Evolutionary conservation across 2,797 vertebrate genomes (phyloP).

Genomic region (Thaleichthys pacificus): DNA sequence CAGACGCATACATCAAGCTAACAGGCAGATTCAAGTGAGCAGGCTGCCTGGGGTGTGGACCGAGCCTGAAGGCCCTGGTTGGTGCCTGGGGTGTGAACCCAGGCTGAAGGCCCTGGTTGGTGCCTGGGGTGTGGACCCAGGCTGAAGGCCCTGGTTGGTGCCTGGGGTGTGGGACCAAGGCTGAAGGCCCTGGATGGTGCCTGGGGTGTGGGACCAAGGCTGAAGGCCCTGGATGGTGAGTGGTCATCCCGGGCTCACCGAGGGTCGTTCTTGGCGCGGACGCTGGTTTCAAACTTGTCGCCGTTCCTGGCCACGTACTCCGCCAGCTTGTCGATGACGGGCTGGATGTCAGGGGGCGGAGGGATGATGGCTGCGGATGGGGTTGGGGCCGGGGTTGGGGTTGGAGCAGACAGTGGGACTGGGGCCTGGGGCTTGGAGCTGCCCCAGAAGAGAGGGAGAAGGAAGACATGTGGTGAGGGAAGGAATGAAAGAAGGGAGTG

Average conservation of each 20-base stretch:
- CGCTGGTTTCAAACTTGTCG: constrained; percentile 93
- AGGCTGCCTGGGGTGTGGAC: neutral
- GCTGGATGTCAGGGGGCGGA: constrained; percentile 94
- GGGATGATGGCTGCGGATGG: constrained; percentile 87
- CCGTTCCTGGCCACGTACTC: constrained; percentile 97
- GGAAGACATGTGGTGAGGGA: neutral
- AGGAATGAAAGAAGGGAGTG: neutral
- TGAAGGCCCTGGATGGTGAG: too few relatives aligned
- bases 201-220: too few relatives aligned
- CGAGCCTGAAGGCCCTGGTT: too few relatives aligned
- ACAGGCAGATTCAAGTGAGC: constrained; percentile 13
- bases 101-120: neutral
- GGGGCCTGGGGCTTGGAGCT: constrained; percentile 21
- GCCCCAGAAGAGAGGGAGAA: constrained; percentile 5
- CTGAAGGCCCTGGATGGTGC: neutral
- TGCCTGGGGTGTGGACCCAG: too few relatives aligned
- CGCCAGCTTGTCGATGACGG: constrained; percentile 97
- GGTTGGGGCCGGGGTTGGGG: constrained; percentile 30
- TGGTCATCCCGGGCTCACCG: constrained; percentile 73
- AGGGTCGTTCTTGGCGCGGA: constrained; percentile 94
- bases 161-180: neutral
- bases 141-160: too few relatives aligned
- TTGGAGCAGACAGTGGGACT: neutral
- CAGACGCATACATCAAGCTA: constrained; percentile 29
- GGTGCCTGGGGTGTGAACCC: neutral